Conservation (phyloP, 1,140 invertebrate genomes). For the Dermatophagoides farinae region DNA sequence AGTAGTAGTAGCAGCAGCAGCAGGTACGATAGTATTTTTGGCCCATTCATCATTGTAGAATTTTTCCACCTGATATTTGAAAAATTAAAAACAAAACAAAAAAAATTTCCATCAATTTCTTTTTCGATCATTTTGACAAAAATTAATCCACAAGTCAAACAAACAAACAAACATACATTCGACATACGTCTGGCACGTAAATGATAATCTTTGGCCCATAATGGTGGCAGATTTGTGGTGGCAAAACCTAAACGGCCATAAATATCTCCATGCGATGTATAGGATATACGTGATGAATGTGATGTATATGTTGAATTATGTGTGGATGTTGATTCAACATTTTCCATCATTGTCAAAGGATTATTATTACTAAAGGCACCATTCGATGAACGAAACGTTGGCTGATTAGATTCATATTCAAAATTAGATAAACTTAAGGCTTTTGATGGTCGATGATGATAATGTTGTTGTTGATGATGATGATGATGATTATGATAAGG, state of each 20-base stretch:
- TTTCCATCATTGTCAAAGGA: neutral
- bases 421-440: neutral
- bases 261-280: conserved; percentile 76
- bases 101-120: too few species aligned
- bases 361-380: neutral
- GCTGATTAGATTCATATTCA: neutral
- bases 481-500: neutral
- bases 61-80: too few species aligned
- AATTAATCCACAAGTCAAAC: too few species aligned
- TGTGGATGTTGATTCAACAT: conserved; percentile 32
- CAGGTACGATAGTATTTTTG: neutral
- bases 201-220: conserved; percentile 60
- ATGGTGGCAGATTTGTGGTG: neutral
- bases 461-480: neutral
- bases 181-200: conserved; percentile 38
- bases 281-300: conserved; percentile 69
- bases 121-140: too few species aligned
- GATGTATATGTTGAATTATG: conserved; percentile 82
- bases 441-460: neutral
- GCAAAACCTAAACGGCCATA: conserved; percentile 36
- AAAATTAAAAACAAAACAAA: too few species aligned
- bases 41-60: neutral
- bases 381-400: neutral
- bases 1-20: too few species aligned
- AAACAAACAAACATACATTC: conserved; percentile 11